Base-by-base conservation (phyloP, 2,888 invertebrate genomes). In the Apodemia hepburni region DNA sequence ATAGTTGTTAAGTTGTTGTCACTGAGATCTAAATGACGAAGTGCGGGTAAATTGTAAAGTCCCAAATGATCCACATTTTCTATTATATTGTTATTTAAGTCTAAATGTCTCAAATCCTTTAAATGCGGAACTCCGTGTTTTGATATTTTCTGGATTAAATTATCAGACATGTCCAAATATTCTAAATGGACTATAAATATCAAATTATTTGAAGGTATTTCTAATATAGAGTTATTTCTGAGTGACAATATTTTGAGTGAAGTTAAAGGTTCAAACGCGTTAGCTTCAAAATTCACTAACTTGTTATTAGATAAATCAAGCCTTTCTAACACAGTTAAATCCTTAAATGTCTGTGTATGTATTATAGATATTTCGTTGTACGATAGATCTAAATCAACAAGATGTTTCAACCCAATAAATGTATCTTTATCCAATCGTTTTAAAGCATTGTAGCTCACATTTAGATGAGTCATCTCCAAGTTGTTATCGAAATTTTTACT, bases 401-500 rank as follows among this genome's bases (percentile, higher is more conserved):
- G 90, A 68, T 93, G 93, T 65, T 92, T 93, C 58, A 97, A 84
- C 6, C 97, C 97, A 71, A 94, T 93, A 75, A 97, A 94, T 12
- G 96, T 94, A 71, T 96, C 95, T 77, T 95, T 96, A 70, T 95
- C 93, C 70, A 97, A 82, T 62, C 92, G 92, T 74, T 94, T 94
- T 51, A 97, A 93, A 66, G 92, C 92, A 82, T 98, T 98, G 69
- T 93, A 89, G 79, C 96, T 96, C 66, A 97, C 88, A 81, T 97
- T 96, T 38, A 98, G 88, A 67, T 94, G 93, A 58, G 94, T 93
- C 85, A 98, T 92, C 71, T 94, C 94, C 65, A 92, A 93, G 75
- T 97, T 96, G 68, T 94, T 94, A 69, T 96, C 95, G 74, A 98
- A 97, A 81, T 97, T 97, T 74, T 95, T 94, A 73, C 95, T 94